Evolutionary conservation across 2,888 invertebrate genomes (phyloP).

Genomic region (Limnephilus lunatus): DNA sequence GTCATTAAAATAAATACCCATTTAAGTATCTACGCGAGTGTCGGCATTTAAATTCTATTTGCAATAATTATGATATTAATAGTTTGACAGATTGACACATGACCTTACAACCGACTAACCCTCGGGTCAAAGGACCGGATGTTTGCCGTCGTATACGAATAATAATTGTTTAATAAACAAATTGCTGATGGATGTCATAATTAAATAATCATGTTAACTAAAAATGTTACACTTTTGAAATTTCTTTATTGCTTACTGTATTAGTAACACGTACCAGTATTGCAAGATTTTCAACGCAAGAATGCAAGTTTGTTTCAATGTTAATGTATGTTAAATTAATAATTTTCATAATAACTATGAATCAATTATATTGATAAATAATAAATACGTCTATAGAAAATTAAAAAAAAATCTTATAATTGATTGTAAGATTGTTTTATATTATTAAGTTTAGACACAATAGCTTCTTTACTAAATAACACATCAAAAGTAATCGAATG

Average conservation of each 20-base stretch:
- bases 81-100: not conserved
- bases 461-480: too few species aligned
- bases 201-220: not conserved
- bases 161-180: not conserved
- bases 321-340: too few species aligned
- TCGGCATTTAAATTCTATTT: slow-evolving; percentile 6
- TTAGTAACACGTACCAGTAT: too few species aligned
- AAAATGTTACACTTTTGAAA: not conserved
- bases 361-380: too few species aligned
- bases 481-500: too few species aligned
- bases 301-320: too few species aligned
- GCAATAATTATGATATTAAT: not conserved
- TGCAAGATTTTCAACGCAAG: too few species aligned
- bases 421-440: too few species aligned
- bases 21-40: not conserved
- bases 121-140: not conserved
- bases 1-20: not conserved
- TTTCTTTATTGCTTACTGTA: not conserved
- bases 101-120: not conserved
- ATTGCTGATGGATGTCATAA: not conserved
- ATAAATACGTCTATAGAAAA: too few species aligned
- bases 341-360: too few species aligned
- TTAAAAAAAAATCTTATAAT: too few species aligned
- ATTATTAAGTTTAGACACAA: too few species aligned
- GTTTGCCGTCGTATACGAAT: not conserved